phyloP scores from a whole-genome alignment of 2,797 vertebrate species.

The Megalops cyprinoides region DNA sequence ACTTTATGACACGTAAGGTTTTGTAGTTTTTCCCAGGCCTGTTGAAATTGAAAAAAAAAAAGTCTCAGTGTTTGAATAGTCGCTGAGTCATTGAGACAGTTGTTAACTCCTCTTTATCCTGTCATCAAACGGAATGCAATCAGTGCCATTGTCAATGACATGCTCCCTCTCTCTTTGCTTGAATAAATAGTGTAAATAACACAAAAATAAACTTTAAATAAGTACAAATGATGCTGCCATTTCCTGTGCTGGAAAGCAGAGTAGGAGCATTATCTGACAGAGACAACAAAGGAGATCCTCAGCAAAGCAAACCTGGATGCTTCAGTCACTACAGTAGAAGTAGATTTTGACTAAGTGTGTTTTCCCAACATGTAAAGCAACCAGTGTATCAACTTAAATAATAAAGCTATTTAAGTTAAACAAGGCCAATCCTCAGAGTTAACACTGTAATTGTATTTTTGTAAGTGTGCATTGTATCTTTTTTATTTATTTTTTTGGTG shows the following conservation, averaged over 20 bases:
- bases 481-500: slow-evolving; percentile 32
- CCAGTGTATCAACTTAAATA: neutral
- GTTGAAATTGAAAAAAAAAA: neutral
- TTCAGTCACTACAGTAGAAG: slow-evolving; percentile 13
- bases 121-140: slow-evolving; percentile 19
- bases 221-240: neutral
- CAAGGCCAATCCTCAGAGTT: slow-evolving; percentile 8
- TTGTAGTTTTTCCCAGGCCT: slow-evolving; percentile 14
- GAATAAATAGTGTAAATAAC: slow-evolving; percentile 6
- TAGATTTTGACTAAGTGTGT: neutral
- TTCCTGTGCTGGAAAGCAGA: slow-evolving; percentile 7
- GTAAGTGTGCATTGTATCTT: neutral
- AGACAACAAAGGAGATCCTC: slow-evolving; percentile 2
- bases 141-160: neutral
- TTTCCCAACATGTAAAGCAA: neutral
- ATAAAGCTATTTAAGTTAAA: no score
- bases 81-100: neutral
- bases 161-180: slow-evolving; percentile 4
- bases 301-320: neutral
- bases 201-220: slow-evolving; percentile 5
- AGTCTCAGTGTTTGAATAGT: neutral
- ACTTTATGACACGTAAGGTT: slow-evolving; percentile 15
- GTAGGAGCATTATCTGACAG: neutral
- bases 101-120: slow-evolving; percentile 10
- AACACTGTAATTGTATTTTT: slow-evolving; percentile 22